These are phyloP conservation scores for Lasioglossum calceatum DNA, from an alignment of 2,888 invertebrate genomes.

Conservation along the genomic window DNA sequence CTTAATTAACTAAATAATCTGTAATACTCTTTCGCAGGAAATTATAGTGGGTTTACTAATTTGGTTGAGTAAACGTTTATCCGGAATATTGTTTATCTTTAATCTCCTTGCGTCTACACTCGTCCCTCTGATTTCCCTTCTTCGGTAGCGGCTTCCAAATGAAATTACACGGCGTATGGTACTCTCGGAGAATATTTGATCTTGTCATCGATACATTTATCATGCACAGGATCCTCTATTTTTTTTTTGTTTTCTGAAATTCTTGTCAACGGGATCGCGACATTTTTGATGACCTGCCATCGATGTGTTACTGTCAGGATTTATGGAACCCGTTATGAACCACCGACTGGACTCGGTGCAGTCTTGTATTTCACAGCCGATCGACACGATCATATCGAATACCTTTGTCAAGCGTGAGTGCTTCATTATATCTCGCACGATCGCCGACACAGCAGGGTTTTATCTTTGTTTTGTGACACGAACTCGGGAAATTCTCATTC, in stretches of 20 bases:
- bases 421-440: constrained; percentile 53
- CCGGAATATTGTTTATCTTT: constrained; percentile 36
- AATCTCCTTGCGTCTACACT: constrained; percentile 35
- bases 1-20: constrained; percentile 1
- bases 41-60: background rate
- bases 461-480: constrained; percentile 52
- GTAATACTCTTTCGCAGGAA: background rate
- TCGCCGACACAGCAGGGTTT: constrained; percentile 52
- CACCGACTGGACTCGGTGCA: background rate
- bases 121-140: background rate
- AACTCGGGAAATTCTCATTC: constrained; percentile 13
- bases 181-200: background rate
- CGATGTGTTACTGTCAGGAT: background rate
- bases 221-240: too few relatives aligned
- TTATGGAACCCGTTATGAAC: constrained; percentile 17
- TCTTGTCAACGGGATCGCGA: background rate
- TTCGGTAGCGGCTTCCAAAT: background rate
- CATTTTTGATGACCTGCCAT: background rate
- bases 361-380: constrained; percentile 33
- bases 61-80: background rate
- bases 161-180: background rate
- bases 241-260: background rate
- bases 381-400: constrained; percentile 53
- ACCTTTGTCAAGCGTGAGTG: constrained; percentile 50
- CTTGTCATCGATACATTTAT: constrained; percentile 4